phyloP scores from a whole-genome alignment of 92 coral and sea anemone genomes.

The Paragorgia papillata region DNA sequence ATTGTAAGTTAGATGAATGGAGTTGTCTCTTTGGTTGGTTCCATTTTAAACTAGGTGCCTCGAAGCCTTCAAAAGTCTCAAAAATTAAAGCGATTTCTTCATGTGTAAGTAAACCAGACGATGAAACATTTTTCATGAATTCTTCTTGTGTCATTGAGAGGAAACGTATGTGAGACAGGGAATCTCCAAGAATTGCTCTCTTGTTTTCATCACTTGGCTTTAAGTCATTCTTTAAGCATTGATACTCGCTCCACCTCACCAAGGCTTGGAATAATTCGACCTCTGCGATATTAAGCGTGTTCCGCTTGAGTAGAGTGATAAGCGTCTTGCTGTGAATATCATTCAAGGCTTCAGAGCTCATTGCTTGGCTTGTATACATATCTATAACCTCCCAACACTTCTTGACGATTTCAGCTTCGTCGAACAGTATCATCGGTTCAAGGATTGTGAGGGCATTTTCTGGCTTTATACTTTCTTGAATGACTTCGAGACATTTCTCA shows the following conservation, averaged over 20 bases:
- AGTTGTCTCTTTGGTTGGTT: too few species aligned
- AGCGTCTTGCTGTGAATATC: conserved; percentile 52
- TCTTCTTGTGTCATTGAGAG: conserved; percentile 72
- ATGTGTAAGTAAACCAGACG: conserved; percentile 56
- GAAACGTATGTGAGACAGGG: conserved; percentile 56
- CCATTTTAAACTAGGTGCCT: too few species aligned
- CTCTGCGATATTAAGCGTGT: conserved; percentile 63
- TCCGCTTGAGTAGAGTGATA: conserved; percentile 53
- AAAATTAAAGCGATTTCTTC: conserved; percentile 66
- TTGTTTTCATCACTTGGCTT: conserved; percentile 8
- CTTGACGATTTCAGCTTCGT: conserved; percentile 38
- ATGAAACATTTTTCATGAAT: too few species aligned
- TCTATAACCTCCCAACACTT: conserved; percentile 65
- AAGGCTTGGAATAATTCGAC: conserved; percentile 73
- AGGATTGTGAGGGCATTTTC: conserved; percentile 57
- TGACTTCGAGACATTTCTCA: conserved; percentile 44
- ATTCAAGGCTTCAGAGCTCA: conserved; percentile 56
- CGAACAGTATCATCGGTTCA: conserved; percentile 43
- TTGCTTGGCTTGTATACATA: conserved; percentile 38
- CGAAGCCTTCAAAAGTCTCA: conserved; percentile 47
- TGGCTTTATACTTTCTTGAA: conserved; percentile 31
- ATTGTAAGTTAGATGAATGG: too few species aligned
- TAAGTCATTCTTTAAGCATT: too few species aligned
- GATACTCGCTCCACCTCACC: conserved; percentile 58
- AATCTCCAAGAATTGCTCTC: conserved; percentile 35